Base-by-base conservation (phyloP, 92 coral and sea anemone species). In the Palythoa grandiflora region DNA sequence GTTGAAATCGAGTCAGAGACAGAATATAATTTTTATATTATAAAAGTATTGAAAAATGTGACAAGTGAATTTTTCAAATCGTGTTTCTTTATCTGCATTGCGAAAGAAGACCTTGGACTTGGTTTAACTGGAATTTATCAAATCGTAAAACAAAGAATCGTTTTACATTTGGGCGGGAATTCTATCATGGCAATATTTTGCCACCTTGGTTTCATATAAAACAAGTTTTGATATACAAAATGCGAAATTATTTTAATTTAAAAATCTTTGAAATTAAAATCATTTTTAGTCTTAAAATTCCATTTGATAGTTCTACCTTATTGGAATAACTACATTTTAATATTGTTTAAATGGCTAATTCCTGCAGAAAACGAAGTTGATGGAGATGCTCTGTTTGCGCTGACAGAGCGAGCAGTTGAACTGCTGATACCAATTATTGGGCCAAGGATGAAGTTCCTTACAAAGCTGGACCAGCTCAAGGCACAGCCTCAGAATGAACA, bases 401-500 rank as follows among this genome's bases (percentile, higher is more conserved):
- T 91, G 5, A 91, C 94, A 17, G 94, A 91, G 61, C 88, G 93
- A 39, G 93, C 94, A 3, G 63, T 78, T n/a, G 93, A 91, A 70
- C 28, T 35, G 7, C 89, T 93, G 4, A 86, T 93, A 0, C 96
- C 96, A 9, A 70, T 91, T 5, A 81, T 91, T 19, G 94, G 94
- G 11, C 57, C 81, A 59, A 83, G 96, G 70, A 93, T 93, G 93
- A 93, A 91, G 79, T 89, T 93, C n/a, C 74, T 89, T 0, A 89
- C 86, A 38, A 75, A 55, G 1, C 61, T 91, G 77, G 78, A 90
- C 17, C 48, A 50, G n/a, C 20, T 75, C 17, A 51, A 85, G 55
- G 71, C 60, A 44, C 55, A 52, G 55, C 55, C 55, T 52, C 55
- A 52, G 55, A 52, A 52, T 52, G 55, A 52, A 52, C 55, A 53